Evolutionary conservation across 2,888 invertebrate species (phyloP).

Genomic region (Caenorhabditis zanzibari): DNA sequence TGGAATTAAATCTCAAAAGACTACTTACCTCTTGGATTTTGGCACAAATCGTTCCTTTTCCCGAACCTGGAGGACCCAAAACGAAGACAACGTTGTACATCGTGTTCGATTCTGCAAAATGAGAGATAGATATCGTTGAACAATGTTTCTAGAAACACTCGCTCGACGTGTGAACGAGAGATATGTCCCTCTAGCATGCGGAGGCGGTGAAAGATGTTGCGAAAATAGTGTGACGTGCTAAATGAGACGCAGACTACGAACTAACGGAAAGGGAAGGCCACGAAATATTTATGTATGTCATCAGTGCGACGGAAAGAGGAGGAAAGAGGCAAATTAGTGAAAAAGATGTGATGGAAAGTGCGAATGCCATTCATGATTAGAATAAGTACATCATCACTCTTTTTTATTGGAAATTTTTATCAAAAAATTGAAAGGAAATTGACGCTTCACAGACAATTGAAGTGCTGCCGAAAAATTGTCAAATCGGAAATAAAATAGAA

Average conservation of each 20-base stretch:
- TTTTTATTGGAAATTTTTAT: no score
- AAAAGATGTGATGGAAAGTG: background rate
- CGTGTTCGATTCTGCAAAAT: slow-evolving; percentile 2
- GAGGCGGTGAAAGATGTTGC: slow-evolving; percentile 11
- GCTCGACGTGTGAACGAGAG: slow-evolving; percentile 10
- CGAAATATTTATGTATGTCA: slow-evolving; percentile 22
- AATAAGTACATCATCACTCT: no score
- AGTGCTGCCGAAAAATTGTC: no score
- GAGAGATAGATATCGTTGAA: background rate
- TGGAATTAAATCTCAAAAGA: no score
- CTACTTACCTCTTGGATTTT: slow-evolving; percentile 89
- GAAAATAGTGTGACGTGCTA: slow-evolving; percentile 1
- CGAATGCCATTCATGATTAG: no score
- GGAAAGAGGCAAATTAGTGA: background rate
- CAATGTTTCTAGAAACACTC: slow-evolving; percentile 9
- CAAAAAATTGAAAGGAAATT: no score
- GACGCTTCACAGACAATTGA: no score
- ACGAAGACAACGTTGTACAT: slow-evolving; percentile 93
- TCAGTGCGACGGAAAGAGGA: background rate
- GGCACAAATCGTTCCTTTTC: slow-evolving; percentile 97
- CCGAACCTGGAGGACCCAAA: slow-evolving; percentile 96
- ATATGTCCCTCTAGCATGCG: slow-evolving; percentile 10
- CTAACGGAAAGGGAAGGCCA: slow-evolving; percentile 12
- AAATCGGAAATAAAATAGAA: no score
- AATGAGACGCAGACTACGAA: slow-evolving; percentile 18